Base-by-base conservation (phyloP, 2,888 invertebrate genomes). In the Polydrusus tereticollis region DNA sequence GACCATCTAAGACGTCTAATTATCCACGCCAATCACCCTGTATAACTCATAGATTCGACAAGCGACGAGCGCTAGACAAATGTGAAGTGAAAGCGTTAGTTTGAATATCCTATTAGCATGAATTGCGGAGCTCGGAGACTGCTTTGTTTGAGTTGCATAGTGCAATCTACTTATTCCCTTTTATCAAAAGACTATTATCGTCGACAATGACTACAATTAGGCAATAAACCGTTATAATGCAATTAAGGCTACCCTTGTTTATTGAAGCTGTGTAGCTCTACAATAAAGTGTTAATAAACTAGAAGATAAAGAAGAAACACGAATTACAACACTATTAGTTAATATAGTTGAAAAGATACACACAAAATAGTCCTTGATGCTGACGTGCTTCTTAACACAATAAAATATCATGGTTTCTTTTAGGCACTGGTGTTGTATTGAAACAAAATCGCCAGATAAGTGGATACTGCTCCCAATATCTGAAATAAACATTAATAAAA, bases 381-480 rank as follows among this genome's bases (percentile, higher is more conserved):
- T n/a, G n/a, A n/a, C n/a, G n/a, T n/a, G n/a, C n/a, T n/a, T n/a
- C n/a, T n/a, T n/a, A n/a, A 10, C 7, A 29, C 29, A 29, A 29
- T 29, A 29, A 29, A 29, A 4, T 5, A 29, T 29, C 7, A 50
- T 20, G n/a, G 20, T 21, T 50, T 20, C 12, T 52, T 33, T 59
- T 68, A 68, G 47, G 33, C 18, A 59, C 33, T 65, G 41, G 36
- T 38, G 18, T 70, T 65, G 29, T 70, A 70, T 20, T 65, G 65
- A 21, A 65, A 70, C 14, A 70, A 23, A 23, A 70, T 70, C 0
- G 65, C 58, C 41, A 70, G 47, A 36, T 70, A 70, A 4, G 70
- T 70, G 41, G 65, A 64, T 38, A 70, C 69, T 12, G 69, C 63
- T 6, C 63, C 47, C 16, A 38, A 63, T 43, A 69, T 69, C 69